These are phyloP conservation scores for Drosophila infuscata DNA, from an alignment of 2,888 invertebrate genomes.

Conservation along the genomic window DNA sequence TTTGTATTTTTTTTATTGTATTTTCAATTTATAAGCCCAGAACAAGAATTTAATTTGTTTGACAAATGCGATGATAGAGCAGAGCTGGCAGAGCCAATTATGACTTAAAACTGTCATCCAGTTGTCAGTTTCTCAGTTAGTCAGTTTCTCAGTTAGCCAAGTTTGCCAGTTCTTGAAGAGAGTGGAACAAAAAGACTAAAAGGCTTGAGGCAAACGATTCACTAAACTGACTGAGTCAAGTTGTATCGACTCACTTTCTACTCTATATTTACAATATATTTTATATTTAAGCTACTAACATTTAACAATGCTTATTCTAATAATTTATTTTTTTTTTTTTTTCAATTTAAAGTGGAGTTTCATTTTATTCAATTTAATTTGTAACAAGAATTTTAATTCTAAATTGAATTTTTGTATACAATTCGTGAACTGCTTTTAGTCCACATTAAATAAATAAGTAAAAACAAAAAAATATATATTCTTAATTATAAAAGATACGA, in stretches of 20 bases:
- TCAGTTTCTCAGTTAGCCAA: neutral
- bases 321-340: neutral
- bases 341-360: neutral
- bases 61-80: slow-evolving; percentile 24
- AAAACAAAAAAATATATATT: neutral
- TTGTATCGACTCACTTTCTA: too few relatives aligned
- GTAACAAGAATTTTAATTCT: neutral
- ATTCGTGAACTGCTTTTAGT: too few relatives aligned
- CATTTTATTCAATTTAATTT: neutral
- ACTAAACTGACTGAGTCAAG: neutral
- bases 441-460: neutral
- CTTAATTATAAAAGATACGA: too few relatives aligned
- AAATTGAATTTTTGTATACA: too few relatives aligned
- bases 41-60: slow-evolving; percentile 38
- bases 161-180: slow-evolving; percentile 1
- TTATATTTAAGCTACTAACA: neutral
- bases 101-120: slow-evolving; percentile 21
- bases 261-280: neutral
- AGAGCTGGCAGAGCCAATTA: slow-evolving; percentile 33
- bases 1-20: neutral
- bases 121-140: slow-evolving; percentile 1
- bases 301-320: neutral
- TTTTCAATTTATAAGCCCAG: slow-evolving; percentile 20
- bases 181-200: neutral
- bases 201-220: neutral